Evolutionary conservation across 2,797 vertebrate species (phyloP), one percentile per base, ranked within the genome.

Genomic region (Esox lucius): DNA sequence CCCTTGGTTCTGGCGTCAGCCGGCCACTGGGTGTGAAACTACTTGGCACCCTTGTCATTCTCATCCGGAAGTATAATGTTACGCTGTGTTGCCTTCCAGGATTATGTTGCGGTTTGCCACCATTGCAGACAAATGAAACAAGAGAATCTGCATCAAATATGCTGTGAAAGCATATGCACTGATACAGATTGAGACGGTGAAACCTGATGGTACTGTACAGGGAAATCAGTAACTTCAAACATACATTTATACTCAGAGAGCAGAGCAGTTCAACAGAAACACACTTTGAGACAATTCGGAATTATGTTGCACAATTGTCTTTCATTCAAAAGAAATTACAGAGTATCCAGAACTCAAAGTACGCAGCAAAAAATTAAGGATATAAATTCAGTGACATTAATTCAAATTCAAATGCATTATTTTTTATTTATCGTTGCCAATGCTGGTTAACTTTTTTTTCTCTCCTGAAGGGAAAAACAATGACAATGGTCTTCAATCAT

Each of bases 1-100:
- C 28, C 11, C 46, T n/a, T n/a, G 70, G 28, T 31, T 56, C 70
- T 26, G 49, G 31, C 35, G 51, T 42, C 70, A 71, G 70, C 49
- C 53, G 49, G 17, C 28, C 59, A 8, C 28, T 6, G 56, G 53
- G 12, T 59, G 31, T 61, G 53, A 71, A 16, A 39, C 46, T 31
- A 22, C 2, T 26, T 56, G 69, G 31, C 68, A 70, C 68, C 48
- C 68, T 70, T 22, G 24, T 70, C 22, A 53, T n/a, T 26, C 51
- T 70, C 68, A 70, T 46, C 48, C 31, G 68, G n/a, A 48, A 8
- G 49, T 26, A 42, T 42, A 69, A 48, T 13, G 24, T 15, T 70
- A 49, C 68, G 28, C 46, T 31, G 42, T 51, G 48, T 31, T 31
- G 15, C 68, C 31, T 26, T 53, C 51, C n/a, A n/a, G n/a, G 68